Conservation (phyloP, 2,888 invertebrate species). For the Strigamia crassipes region DNA sequence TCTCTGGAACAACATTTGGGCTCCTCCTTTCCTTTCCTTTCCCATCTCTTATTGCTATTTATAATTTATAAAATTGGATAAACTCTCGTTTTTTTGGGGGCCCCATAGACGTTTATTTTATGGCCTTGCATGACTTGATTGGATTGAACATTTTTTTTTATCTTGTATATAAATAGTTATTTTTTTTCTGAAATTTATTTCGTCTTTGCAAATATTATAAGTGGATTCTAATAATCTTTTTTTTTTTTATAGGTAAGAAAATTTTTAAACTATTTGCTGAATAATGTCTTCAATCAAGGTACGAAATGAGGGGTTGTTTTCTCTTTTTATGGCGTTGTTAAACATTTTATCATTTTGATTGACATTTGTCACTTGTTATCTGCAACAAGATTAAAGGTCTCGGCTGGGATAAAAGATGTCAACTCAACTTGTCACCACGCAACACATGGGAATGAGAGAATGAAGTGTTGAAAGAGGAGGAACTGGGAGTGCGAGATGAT, state of each 20-base stretch:
- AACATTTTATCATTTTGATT: neutral
- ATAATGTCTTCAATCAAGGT: neutral
- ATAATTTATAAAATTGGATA: neutral
- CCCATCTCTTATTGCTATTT: neutral
- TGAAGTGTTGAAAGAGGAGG: neutral
- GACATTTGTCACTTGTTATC: neutral
- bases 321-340: neutral
- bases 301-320: neutral
- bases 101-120: neutral
- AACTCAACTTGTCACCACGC: neutral
- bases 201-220: neutral
- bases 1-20: neutral
- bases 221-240: neutral
- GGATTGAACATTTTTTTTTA: neutral
- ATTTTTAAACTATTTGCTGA: neutral
- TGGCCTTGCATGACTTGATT: neutral
- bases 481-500: neutral
- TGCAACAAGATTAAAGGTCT: neutral
- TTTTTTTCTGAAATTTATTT: neutral
- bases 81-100: neutral
- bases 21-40: neutral
- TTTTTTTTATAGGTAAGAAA: neutral
- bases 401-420: neutral
- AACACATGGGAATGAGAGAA: neutral
- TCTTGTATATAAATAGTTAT: neutral